phyloP scores from a whole-genome alignment of 2,797 vertebrate genomes.

The Caiman crocodilus region DNA sequence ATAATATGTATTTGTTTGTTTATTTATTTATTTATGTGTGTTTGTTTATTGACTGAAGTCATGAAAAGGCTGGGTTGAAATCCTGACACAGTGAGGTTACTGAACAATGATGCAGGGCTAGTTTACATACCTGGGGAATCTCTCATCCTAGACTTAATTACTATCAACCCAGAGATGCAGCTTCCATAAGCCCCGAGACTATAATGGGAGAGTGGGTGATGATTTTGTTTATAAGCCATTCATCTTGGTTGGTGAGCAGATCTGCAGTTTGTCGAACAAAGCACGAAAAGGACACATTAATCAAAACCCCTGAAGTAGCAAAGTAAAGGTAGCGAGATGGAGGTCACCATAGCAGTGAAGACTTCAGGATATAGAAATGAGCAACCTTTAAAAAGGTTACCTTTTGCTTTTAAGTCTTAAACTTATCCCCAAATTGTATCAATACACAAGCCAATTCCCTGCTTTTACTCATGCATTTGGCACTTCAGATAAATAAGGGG shows the following conservation, averaged over 20 bases:
- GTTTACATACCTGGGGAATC: neutral
- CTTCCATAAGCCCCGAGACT: neutral
- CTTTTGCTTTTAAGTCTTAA: neutral
- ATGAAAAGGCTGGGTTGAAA: neutral
- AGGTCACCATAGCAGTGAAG: fast-evolving
- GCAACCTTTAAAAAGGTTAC: neutral
- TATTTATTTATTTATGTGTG: no score
- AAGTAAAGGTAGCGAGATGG: neutral
- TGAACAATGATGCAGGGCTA: fast-evolving
- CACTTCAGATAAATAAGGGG: no score
- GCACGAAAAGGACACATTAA: neutral
- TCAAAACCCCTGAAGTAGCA: neutral
- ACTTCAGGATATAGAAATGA: neutral
- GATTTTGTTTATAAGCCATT: neutral
- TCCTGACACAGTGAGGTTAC: fast-evolving
- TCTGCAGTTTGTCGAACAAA: fast-evolving
- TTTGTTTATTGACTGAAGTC: neutral
- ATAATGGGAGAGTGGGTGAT: neutral
- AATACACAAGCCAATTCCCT: neutral
- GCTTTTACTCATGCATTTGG: neutral
- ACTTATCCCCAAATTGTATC: neutral
- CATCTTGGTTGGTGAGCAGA: fast-evolving
- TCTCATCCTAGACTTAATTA: neutral
- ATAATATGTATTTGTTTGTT: neutral
- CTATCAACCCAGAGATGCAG: neutral